These are phyloP conservation scores for Fragum whitleyi DNA, from an alignment of 2,888 invertebrate species.

Conservation along the genomic window DNA sequence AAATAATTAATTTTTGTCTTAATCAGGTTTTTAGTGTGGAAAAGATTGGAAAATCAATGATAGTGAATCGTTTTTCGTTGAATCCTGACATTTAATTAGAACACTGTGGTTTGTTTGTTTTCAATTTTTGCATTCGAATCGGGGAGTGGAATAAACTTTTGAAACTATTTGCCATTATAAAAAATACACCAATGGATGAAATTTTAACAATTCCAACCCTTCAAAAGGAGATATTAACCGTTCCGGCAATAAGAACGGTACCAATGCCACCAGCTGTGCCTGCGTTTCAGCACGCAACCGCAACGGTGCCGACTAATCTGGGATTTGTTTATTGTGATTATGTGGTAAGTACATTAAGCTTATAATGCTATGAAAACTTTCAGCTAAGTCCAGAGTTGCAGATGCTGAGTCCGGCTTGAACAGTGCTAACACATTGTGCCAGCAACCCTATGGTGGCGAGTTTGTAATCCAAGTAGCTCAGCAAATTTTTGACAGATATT, in stretches of 20 bases:
- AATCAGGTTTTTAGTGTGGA: constrained; percentile 28
- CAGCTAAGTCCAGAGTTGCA: too few species aligned
- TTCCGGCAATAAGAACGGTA: constrained; percentile 54
- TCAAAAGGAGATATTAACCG: constrained; percentile 58
- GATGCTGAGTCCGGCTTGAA: too few species aligned
- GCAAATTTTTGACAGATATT: too few species aligned
- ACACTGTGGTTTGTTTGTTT: constrained; percentile 17
- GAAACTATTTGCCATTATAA: background rate
- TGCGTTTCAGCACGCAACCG: constrained; percentile 38
- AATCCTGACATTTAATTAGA: constrained; percentile 24
- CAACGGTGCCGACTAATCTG: constrained; percentile 46
- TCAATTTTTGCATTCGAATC: background rate
- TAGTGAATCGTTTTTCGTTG: constrained; percentile 6
- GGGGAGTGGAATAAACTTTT: constrained; percentile 8
- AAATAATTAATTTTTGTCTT: constrained; percentile 26
- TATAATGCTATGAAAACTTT: too few species aligned
- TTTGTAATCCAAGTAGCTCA: too few species aligned
- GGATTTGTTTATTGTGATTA: constrained; percentile 56
- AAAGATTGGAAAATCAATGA: constrained; percentile 27
- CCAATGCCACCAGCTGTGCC: constrained; percentile 59
- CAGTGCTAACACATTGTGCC: too few species aligned
- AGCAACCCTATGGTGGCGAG: too few species aligned
- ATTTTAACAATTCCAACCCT: constrained; percentile 56
- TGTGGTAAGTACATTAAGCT: constrained; percentile 45
- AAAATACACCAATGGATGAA: constrained; percentile 48